Base-by-base conservation (phyloP, 2,113 vertebrate genomes). In the Apodemus sylvaticus region DNA sequence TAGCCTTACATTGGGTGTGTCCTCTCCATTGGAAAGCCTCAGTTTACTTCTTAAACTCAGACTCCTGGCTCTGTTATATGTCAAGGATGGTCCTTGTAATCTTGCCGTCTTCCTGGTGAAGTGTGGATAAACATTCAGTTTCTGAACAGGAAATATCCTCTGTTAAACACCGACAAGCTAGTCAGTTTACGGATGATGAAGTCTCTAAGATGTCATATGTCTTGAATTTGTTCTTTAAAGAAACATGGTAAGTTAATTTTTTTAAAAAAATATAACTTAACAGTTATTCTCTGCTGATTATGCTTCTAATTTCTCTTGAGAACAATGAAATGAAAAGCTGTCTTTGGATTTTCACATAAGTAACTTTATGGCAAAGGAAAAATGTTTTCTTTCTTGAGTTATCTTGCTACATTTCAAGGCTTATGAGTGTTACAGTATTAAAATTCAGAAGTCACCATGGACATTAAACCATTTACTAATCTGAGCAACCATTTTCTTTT, bases 301-400 rank as follows among this genome's bases (percentile, higher is more conserved):
- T 92, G 53, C 12, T 82, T 86, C 11, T 24, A 36, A 64, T 94
- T 97, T 96, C 73, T 92, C 88, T 88, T 87, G 64, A 94, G 71
- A 58, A 91, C 39, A 89, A 45, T 58, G 36, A 64, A 89, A 94
- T 66, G 13, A 88, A 96, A 90, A 89, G 66, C 31, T 60, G 8
- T 51, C 55, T 95, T 82, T 96, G 76, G 64, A 70, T 90, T 93
- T 42, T 97, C 86, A 74, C 5, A 13, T 82, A 95, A 78, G 48
- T 87, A 77, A 93, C 70, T 92, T 68, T 92, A 60, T 82, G 34
- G 58, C 78, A 88, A 95, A 94, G 24, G 85, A 96, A 82, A 81
- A 45, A 55, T 24, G 7, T 83, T 90, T 89, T 83, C 82, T 64
- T 77, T 95, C 90, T 86, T 95, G 13, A 91, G 58, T 86, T 90